Conservation (phyloP, 2,113 vertebrate genomes). For the Orientallactaga bullata region DNA sequence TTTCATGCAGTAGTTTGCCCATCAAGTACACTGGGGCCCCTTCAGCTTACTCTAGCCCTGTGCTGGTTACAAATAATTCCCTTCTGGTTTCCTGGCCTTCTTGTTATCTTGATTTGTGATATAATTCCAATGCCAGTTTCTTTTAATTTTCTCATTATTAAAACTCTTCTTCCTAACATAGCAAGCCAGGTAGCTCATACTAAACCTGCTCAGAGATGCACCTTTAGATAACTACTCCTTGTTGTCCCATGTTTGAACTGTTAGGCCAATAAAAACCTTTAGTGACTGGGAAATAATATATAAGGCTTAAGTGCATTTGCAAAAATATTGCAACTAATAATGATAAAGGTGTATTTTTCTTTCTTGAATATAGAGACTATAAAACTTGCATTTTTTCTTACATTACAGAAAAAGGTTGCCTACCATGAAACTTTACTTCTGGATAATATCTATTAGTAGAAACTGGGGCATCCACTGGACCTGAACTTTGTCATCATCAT, state of each 20-base stretch:
- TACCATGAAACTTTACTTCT: not conserved
- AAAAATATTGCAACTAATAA: not conserved
- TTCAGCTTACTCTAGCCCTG: not conserved
- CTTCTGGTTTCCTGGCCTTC: too few species aligned
- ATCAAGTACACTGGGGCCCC: too few species aligned
- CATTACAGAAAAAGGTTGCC: not conserved
- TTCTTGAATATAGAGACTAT: not conserved
- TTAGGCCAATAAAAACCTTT: not conserved
- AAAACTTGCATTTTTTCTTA: not conserved
- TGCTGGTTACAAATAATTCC: not conserved
- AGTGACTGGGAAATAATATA: constrained; percentile 10
- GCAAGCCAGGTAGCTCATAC: not conserved
- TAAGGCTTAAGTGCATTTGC: not conserved
- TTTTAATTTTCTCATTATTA: not conserved
- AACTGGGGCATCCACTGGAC: constrained; percentile 7
- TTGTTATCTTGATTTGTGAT: not conserved
- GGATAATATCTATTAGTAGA: not conserved
- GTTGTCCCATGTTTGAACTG: not conserved
- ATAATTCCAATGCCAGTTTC: not conserved
- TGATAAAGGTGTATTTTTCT: constrained; percentile 28
- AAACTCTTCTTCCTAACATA: not conserved
- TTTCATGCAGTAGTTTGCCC: not conserved
- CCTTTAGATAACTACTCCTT: not conserved
- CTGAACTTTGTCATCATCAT: not conserved
- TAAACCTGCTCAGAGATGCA: not conserved